Evolutionary conservation across 2,888 invertebrate genomes (phyloP).

Genomic region (Nymphalis c-album): DNA sequence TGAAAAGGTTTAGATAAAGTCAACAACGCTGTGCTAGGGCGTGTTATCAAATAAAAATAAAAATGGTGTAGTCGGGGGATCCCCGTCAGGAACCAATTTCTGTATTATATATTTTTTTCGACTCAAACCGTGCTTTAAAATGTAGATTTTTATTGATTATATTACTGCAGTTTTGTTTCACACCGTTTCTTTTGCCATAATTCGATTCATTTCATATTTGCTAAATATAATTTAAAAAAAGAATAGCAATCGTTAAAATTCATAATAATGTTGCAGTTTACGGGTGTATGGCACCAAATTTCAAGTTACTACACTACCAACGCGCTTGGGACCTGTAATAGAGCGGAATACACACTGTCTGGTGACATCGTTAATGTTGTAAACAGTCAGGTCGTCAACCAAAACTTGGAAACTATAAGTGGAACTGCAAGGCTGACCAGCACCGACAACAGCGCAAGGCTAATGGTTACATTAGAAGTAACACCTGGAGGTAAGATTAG

Average conservation of each 20-base stretch:
- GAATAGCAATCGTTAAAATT: not conserved
- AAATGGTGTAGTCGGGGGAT: not conserved
- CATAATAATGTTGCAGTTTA: conserved; percentile 50
- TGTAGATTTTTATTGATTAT: no score
- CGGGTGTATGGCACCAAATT: conserved; percentile 65
- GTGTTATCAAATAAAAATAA: not conserved
- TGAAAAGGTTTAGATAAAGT: no score
- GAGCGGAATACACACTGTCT: conserved; percentile 54
- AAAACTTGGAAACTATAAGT: conserved; percentile 50
- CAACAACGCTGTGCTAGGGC: no score
- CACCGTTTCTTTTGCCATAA: no score
- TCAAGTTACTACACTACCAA: conserved; percentile 59
- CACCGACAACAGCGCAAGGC: conserved; percentile 53
- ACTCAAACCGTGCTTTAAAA: no score
- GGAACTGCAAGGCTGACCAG: conserved; percentile 57
- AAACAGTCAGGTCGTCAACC: conserved; percentile 66
- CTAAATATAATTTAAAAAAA: not conserved
- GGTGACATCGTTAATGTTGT: conserved; percentile 50
- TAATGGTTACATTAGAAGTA: conserved; percentile 59
- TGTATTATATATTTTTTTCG: no score
- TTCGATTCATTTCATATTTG: no score
- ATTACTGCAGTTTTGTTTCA: no score
- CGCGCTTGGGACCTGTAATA: conserved; percentile 53
- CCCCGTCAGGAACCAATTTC: no score
- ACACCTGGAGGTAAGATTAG: conserved; percentile 48